Conservation (phyloP, 1,140 invertebrate genomes). For the Maconellicoccus hirsutus region DNA sequence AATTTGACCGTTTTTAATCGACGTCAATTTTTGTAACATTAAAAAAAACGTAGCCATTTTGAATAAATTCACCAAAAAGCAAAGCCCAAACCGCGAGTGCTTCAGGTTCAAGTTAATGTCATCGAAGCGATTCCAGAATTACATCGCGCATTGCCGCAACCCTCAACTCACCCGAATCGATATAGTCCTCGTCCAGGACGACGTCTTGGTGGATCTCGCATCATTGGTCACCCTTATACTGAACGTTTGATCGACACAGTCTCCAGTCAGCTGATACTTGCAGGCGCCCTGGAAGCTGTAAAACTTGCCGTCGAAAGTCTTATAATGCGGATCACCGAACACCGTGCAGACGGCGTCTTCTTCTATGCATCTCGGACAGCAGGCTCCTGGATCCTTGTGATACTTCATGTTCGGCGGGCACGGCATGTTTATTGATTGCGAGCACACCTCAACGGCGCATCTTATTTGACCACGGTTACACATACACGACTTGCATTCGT, state of each 20-base stretch:
- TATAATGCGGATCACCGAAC: slow-evolving; percentile 86
- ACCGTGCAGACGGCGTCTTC: slow-evolving; percentile 79
- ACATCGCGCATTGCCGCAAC: too few relatives aligned
- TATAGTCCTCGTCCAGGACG: slow-evolving; percentile 78
- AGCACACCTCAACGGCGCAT: slow-evolving; percentile 68
- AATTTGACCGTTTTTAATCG: too few relatives aligned
- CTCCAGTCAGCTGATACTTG: slow-evolving; percentile 73
- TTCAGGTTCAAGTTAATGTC: too few relatives aligned
- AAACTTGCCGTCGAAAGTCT: slow-evolving; percentile 83
- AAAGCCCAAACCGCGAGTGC: too few relatives aligned
- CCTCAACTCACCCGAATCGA: slow-evolving; percentile 48
- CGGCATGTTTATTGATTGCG: slow-evolving; percentile 39
- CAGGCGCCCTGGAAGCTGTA: slow-evolving; percentile 85
- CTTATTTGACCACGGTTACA: slow-evolving; percentile 66
- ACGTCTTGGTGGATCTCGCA: slow-evolving; percentile 58
- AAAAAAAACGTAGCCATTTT: background rate
- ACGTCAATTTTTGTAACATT: background rate
- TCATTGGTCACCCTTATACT: slow-evolving; percentile 82
- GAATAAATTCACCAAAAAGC: too few relatives aligned
- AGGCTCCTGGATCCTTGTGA: slow-evolving; percentile 59
- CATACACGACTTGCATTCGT: slow-evolving; percentile 71
- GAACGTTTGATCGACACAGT: slow-evolving; percentile 66
- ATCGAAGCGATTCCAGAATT: too few relatives aligned
- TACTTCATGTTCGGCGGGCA: slow-evolving; percentile 62
- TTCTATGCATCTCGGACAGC: slow-evolving; percentile 75